A percentile compares a stretch with the other conserved stretches of the same genome.
phyloP scores from a whole-genome alignment of 2,113 vertebrate species.

The Siniperca chuatsi region DNA sequence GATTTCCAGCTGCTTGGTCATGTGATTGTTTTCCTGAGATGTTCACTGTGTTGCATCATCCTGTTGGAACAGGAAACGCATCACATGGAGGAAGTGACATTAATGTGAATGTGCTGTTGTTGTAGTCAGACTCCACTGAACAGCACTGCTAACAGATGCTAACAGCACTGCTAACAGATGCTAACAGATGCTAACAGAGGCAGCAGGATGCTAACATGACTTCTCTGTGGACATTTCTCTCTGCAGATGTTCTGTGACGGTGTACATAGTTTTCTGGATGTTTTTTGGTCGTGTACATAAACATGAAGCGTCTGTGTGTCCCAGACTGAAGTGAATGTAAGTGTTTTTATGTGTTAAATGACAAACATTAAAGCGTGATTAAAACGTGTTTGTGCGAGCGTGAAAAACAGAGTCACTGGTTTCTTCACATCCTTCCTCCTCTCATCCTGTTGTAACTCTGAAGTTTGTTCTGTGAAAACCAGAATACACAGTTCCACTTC shows the following conservation, averaged over 20 bases:
- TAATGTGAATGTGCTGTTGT: not conserved
- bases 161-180: not conserved
- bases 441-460: constrained; percentile 48
- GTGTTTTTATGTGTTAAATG: not conserved
- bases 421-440: constrained; percentile 57
- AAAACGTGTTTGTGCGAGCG: not conserved
- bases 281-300: not conserved
- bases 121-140: not conserved
- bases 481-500: too few relatives aligned
- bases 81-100: not conserved
- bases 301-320: not conserved
- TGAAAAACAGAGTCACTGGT: constrained; percentile 19
- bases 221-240: not conserved
- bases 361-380: not conserved
- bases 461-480: not conserved
- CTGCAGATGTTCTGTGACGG: not conserved
- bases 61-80: not conserved
- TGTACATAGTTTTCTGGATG: not conserved
- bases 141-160: not conserved
- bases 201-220: too few relatives aligned
- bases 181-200: too few relatives aligned
- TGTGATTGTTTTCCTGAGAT: not conserved
- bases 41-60: not conserved
- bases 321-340: not conserved
- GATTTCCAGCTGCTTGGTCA: constrained; percentile 36